Base-by-base conservation (phyloP, 2,888 invertebrate genomes). In the Branchipolynoe longqiensis region DNA sequence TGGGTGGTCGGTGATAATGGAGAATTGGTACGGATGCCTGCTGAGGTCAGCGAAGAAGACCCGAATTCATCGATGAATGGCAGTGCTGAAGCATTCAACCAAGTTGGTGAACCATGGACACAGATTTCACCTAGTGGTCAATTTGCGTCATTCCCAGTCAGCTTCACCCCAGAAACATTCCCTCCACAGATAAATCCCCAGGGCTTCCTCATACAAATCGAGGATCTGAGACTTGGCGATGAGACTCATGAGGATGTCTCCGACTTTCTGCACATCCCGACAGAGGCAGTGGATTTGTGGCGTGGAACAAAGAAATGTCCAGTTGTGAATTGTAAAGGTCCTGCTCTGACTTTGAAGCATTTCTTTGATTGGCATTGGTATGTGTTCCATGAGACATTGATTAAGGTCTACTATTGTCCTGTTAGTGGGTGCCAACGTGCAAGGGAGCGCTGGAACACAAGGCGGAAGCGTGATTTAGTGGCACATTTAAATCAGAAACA, bases 301-400 rank as follows among this genome's bases (percentile, higher is more conserved):
- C 41, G 78, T 6, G 8, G 31, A 25, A 48, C n/a, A 2, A 41
- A 78, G 31, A 78, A 78, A 28, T 78, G 78, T 25, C 78, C 78
- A 18, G 78, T 78, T 41, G 3, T 28, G 12, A 40, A 41, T 2
- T 78, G 78, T 54, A 78, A 78, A 28, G 78, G 78, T 25, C 78
- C 78, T 1, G 41, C 78, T 25, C 41, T 78, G 48, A 78, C 78
- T 6, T 48, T 78, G 6, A 78, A 78, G 31, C 78, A 78, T 33
- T 78, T 78, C 78, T 54, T 78, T 48, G 78, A 78, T 48, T 78
- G 78, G 78, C 78, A 78, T 41, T 78, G 78, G 78, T 78, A 78
- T 33, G 78, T 78, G 4, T 78, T 78, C 48, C 78, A 78, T 28
- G 78, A 78, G 33, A 41, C 25, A 28, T 48, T 41, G 4, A 78